Percentiles rank a stretch among this genome's conserved stretches.
These are phyloP conservation scores for Phalera bucephala DNA, from an alignment of 2,888 invertebrate genomes.

Conservation along the genomic window DNA sequence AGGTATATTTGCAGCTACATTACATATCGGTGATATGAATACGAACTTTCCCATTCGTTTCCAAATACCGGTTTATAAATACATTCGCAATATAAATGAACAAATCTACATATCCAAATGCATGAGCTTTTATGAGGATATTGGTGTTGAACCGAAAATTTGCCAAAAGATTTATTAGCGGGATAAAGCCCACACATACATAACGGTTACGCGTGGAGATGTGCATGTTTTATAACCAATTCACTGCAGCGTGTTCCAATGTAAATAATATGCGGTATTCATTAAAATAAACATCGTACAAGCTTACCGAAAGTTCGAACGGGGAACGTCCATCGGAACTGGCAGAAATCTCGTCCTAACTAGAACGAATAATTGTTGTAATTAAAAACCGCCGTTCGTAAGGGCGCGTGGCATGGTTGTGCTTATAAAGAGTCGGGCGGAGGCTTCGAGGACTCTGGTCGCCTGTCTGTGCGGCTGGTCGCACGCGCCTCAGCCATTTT, in stretches of 20 bases:
- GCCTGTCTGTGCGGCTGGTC: conserved; percentile 34
- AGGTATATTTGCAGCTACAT: too few relatives aligned
- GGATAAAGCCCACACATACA: conserved; percentile 7
- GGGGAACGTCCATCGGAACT: conserved; percentile 51
- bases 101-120: too few relatives aligned
- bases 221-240: conserved; percentile 31
- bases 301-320: conserved; percentile 26
- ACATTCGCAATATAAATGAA: too few relatives aligned
- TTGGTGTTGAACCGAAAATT: conserved; percentile 22
- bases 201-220: conserved; percentile 5
- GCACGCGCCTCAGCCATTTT: conserved; percentile 41
- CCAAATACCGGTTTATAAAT: too few relatives aligned
- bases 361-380: conserved; percentile 66
- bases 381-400: conserved; percentile 60
- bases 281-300: conserved; percentile 53
- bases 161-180: conserved; percentile 21
- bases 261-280: conserved; percentile 49
- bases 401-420: conserved; percentile 51
- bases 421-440: conserved; percentile 56
- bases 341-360: conserved; percentile 71
- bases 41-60: too few relatives aligned
- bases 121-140: conserved; percentile 17
- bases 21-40: too few relatives aligned
- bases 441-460: conserved; percentile 56
- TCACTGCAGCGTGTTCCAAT: conserved; percentile 35